Evolutionary conservation across 2,888 invertebrate genomes (phyloP), one percentile per base, ranked within the genome.

Genomic region (Drosophila monieri): DNA sequence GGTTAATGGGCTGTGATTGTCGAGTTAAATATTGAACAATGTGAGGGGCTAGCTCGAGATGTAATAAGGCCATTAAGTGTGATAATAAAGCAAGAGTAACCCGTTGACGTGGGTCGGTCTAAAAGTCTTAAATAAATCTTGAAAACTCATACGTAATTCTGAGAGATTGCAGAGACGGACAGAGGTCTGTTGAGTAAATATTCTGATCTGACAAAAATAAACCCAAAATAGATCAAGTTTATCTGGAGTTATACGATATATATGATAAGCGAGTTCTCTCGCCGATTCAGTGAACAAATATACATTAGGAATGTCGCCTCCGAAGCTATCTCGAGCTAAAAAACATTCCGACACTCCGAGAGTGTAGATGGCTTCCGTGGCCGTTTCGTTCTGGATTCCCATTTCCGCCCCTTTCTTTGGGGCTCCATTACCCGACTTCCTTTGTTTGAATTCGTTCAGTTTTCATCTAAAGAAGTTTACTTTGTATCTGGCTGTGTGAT

Each of bases 391-490:
- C 18, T 18, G 18, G 18, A 18, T 18, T 18, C 18, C 18, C 18
- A 18, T 65, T 64, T 62, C 65, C 65, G 52, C 52, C 51, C 65
- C 52, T 46, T 60, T 61, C 14, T 25, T 43, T 27, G 18, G 8
- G 10, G 48, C 48, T 48, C 35, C 48, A 61, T 25, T 61, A 41
- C 32, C 62, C 64, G 30, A 65, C 64, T 64, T 64, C 66, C 64
- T 68, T 69, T 69, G 60, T 69, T 59, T 70, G 68, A 23, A 49
- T 44, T 49, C 44, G 30, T 54, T 71, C 61, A 70, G 62, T 78
- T 78, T 81, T 76, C 68, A 81, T 81, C 78, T 64, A 62, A 83
- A 49, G 72, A 61, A 74, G 74, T 80, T 80, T 62, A 80, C 80
- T 74, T 73, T 83, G 80, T 68, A 39, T 67, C 53, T 70, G 67